Conservation (phyloP, 2,113 vertebrate species). For the Menura novaehollandiae region DNA sequence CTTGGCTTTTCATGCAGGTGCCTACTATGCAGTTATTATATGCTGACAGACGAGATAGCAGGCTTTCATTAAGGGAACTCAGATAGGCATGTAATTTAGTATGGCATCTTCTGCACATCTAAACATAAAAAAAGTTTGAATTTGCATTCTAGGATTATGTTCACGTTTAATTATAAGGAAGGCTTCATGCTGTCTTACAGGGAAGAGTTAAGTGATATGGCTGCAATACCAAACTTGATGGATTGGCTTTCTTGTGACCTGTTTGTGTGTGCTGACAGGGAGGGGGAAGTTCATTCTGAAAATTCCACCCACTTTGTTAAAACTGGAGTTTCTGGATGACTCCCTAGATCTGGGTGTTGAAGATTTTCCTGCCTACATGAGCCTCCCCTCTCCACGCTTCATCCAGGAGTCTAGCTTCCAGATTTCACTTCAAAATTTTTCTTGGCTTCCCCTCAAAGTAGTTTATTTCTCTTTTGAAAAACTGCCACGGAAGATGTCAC, state of each 20-base stretch:
- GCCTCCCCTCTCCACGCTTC: accelerated
- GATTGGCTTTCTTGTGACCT: background rate
- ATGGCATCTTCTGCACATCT: background rate
- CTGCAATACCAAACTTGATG: background rate
- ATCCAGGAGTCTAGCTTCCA: background rate
- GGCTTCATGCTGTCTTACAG: background rate
- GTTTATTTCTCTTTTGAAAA: background rate
- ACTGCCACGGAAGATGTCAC: background rate
- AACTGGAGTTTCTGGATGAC: constrained; percentile 24
- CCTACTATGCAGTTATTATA: background rate
- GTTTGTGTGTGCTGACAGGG: background rate
- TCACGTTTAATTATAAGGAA: background rate
- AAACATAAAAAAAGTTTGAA: background rate
- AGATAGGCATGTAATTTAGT: background rate
- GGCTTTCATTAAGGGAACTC: background rate
- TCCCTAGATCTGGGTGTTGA: background rate
- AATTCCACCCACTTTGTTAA: background rate
- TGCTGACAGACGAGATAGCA: background rate
- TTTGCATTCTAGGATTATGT: background rate
- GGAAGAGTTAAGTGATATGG: background rate
- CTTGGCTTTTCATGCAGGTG: background rate
- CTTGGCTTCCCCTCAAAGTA: background rate
- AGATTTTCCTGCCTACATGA: background rate
- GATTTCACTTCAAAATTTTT: background rate
- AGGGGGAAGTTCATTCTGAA: background rate